Evolutionary conservation across 2,888 invertebrate species (phyloP), one percentile per base, ranked within the genome.

Genomic region (Cephus runcator): DNA sequence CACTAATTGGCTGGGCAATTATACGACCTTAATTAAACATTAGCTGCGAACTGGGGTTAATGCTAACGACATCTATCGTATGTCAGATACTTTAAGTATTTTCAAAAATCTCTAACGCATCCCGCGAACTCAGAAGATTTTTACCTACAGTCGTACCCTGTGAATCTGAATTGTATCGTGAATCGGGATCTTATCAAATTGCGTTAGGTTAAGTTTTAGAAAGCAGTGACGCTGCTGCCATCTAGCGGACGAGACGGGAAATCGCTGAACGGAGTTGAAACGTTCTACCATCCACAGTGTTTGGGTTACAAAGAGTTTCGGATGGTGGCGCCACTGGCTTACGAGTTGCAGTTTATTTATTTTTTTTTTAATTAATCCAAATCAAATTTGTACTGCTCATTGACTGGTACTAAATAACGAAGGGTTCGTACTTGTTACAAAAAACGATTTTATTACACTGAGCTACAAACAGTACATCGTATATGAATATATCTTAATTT

Each of bases 21-120:
- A 89, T 89, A 86, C 88, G 83, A 85, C 84, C 87, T 89, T 89
- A 90, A 90, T 90, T 88, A 90, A 90, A 90, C 89, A 90, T 90
- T 88, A 89, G 87, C 81, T 79, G 40, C 15, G 40, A 40, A 15
- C 40, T 1, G 40, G 40, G 40, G 40, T 40, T 40, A 40, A 40
- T 0, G 40, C 40, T 40, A 40, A 40, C 15, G 40, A 40, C 40
- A 40, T 40, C 40, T 40, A 15, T 40, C 15, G 15, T 15, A 40
- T 1, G 1, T 40, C 15, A 40, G 6, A 40, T 15, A 12, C 36
- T 36, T 36, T 36, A 15, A 36, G 15, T 15, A 40, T 40, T 40
- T 15, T 40, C 0, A 1, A 40, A 40, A 15, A 40, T 15, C 6
- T 40, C 40, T 4, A 36, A 15, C 0, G 15, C 12, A 36, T 36